These are phyloP conservation scores for Eubucco bourcierii DNA, from an alignment of 2,113 vertebrate species.

Conservation along the genomic window DNA sequence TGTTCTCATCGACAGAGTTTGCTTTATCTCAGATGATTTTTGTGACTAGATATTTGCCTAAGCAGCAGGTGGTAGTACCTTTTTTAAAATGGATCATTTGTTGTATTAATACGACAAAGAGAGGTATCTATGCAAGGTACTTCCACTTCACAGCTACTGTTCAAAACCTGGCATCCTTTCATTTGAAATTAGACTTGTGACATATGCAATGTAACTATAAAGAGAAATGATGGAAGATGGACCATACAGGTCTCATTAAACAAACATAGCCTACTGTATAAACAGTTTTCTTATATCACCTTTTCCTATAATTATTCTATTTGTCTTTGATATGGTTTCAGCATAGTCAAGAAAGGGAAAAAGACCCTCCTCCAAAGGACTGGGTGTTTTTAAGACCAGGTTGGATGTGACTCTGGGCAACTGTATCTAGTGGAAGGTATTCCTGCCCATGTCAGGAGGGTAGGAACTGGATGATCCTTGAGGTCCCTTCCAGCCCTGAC, in stretches of 20 bases:
- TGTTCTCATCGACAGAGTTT: neutral
- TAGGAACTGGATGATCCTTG: no score
- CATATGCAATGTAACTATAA: neutral
- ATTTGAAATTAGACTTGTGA: constrained; percentile 16
- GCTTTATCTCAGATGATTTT: neutral
- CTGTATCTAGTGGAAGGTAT: no score
- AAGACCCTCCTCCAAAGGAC: neutral
- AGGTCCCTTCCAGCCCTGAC: no score
- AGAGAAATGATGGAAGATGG: neutral
- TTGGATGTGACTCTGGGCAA: no score
- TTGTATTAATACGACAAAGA: constrained; percentile 16
- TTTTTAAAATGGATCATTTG: neutral
- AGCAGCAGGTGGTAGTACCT: neutral
- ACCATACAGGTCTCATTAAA: neutral
- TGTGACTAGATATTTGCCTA: neutral
- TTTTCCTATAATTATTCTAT: neutral
- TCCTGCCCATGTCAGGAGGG: no score
- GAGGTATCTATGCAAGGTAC: neutral
- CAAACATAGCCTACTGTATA: neutral
- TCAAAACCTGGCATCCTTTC: neutral
- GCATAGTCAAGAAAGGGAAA: neutral
- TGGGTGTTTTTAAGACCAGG: no score
- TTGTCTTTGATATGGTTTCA: neutral
- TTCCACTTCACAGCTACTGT: neutral
- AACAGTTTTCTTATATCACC: neutral